Conservation (phyloP, 2,888 invertebrate genomes). For the Conchocele bisecta region DNA sequence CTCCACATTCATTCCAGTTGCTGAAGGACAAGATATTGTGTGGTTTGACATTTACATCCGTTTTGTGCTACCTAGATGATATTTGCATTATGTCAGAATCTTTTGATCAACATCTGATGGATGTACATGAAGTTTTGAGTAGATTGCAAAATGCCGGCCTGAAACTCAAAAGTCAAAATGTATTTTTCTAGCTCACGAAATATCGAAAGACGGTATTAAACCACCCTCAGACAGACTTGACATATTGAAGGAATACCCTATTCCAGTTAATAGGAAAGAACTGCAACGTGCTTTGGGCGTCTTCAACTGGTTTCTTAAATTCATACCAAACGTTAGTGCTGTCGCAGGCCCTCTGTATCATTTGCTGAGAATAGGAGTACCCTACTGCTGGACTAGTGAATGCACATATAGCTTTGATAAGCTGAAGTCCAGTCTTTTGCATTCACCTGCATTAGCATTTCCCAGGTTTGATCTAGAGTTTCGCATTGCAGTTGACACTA, state of each 20-base stretch:
- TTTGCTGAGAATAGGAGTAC: not conserved
- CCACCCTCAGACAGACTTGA: slow-evolving; percentile 38
- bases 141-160: too few relatives aligned
- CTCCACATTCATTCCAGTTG: slow-evolving; percentile 36
- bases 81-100: slow-evolving; percentile 25
- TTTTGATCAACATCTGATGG: too few relatives aligned
- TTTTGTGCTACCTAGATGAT: slow-evolving; percentile 45
- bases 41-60: slow-evolving; percentile 36
- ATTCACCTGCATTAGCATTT: not conserved
- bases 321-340: slow-evolving; percentile 30
- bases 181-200: slow-evolving; percentile 49
- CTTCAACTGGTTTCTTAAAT: slow-evolving; percentile 52
- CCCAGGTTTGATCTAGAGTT: slow-evolving; percentile 3
- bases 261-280: slow-evolving; percentile 39
- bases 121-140: too few relatives aligned
- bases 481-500: not conserved
- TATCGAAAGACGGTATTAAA: slow-evolving; percentile 31
- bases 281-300: slow-evolving; percentile 44
- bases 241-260: slow-evolving; percentile 26
- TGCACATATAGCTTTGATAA: not conserved
- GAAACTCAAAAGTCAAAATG: slow-evolving; percentile 27
- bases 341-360: slow-evolving; percentile 6
- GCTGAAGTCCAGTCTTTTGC: not conserved
- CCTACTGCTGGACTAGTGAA: not conserved
- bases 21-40: slow-evolving; percentile 31